Base-by-base conservation (phyloP, 2,113 vertebrate species). In the Centropus bengalensis region DNA sequence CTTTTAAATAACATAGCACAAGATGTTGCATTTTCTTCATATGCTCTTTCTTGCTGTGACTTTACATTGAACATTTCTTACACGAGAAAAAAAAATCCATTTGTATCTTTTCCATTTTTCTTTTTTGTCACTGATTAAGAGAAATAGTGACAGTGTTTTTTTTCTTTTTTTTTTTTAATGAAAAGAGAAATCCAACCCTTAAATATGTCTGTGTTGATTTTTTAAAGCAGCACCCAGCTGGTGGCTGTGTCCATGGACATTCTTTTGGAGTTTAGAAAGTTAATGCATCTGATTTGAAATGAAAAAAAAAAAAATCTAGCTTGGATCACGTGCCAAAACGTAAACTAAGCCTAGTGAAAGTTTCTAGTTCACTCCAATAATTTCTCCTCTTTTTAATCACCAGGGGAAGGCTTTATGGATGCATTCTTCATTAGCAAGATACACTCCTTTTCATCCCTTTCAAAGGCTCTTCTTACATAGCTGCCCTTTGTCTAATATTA, bases 161-260 rank as follows among this genome's bases (percentile, higher is more conserved):
- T 59, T 82, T 49, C 66, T 38, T 77, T 36, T 56, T 47, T 68
- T 86, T 94, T 94, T 93, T 78, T 62, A 58, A 93, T 94, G 71
- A 96, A 97, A 97, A 97, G 86, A 97, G 84, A 79, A 92, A 97
- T 94, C 76, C 27, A 54, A 97, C 89, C 96, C 93, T 98, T 95
- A 77, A 63, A 92, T 89, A 86, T 14, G 15, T 96, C 92, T 94
- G 62, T 95, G 94, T 91, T 94, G 91, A 89, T 96, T 91, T 90
- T 83, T 85, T 74, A 95, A 38, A 88, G 91, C 91, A 95, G 82
- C 90, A 60, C 62, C 47, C 82, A 95, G 82, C 84, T 89, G 82
- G 84, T 51, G 33, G 74, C 30, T 23, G 79, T 89, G 82, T 91
- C 84, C 82, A 56, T 19, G 28, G 86, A 96, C 96, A 96, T 89